phyloP scores from a whole-genome alignment of 2,797 vertebrate species.

The Danionella dracula region DNA sequence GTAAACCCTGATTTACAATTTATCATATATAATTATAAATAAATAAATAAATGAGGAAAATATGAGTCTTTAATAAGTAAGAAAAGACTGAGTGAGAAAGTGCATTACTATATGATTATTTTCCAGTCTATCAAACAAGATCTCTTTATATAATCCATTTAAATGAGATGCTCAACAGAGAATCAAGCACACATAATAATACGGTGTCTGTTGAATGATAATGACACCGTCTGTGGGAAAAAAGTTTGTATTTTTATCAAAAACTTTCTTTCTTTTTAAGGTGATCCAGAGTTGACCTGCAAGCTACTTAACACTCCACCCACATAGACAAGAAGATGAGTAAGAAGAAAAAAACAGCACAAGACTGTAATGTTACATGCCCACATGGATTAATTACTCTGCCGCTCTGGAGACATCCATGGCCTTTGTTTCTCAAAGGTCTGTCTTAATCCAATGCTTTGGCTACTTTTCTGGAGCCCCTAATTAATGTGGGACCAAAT shows the following conservation, averaged over 20 bases:
- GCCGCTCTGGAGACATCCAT: conserved; percentile 47
- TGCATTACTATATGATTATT: too few species aligned
- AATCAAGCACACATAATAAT: background rate
- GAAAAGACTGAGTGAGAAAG: too few species aligned
- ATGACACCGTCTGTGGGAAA: background rate
- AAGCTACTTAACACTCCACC: conserved; percentile 49
- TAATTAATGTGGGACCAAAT: conserved; percentile 60
- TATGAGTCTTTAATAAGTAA: too few species aligned
- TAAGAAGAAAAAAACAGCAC: conserved; percentile 46
- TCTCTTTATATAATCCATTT: too few species aligned
- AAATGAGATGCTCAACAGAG: background rate
- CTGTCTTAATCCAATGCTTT: conserved; percentile 41
- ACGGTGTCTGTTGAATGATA: background rate
- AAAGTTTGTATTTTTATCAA: background rate
- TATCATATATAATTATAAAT: too few species aligned
- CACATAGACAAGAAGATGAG: conserved; percentile 34
- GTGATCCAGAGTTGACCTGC: conserved; percentile 54
- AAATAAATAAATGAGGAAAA: too few species aligned
- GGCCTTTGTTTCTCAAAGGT: conserved; percentile 53
- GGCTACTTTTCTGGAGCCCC: conserved; percentile 46
- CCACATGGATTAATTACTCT: conserved; percentile 67
- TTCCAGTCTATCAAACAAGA: too few species aligned
- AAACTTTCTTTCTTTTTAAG: conserved; percentile 5
- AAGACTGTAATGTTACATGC: conserved; percentile 44
- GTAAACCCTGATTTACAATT: too few species aligned